Conservation (phyloP, 1,140 invertebrate genomes). For the Amyelois transitella region DNA sequence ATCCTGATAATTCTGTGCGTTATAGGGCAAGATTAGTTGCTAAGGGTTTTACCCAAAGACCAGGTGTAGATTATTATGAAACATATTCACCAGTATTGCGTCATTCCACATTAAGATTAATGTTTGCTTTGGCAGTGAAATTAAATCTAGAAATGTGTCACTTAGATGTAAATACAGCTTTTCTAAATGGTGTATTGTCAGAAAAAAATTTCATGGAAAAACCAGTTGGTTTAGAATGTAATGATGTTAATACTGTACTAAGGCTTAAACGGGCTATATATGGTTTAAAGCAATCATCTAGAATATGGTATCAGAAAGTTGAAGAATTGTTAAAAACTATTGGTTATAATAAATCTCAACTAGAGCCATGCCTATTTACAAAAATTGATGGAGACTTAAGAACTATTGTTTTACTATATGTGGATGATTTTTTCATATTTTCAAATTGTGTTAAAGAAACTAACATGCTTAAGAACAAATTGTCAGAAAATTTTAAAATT, state of each 20-base stretch:
- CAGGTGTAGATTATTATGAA: constrained; percentile 16
- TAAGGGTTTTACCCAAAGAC: constrained; percentile 44
- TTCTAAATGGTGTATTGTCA: constrained; percentile 56
- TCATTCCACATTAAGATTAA: constrained; percentile 39
- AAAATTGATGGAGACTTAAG: background rate
- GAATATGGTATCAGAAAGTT: background rate
- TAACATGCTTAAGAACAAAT: constrained; percentile 1
- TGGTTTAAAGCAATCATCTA: too few species aligned
- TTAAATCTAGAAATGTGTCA: constrained; percentile 20
- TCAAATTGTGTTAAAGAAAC: too few species aligned
- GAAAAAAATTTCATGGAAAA: constrained; percentile 48
- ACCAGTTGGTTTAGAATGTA: constrained; percentile 2
- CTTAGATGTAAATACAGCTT: too few species aligned
- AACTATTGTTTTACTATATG: constrained; percentile 17
- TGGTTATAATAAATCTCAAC: constrained; percentile 11
- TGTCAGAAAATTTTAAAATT: constrained; percentile 12
- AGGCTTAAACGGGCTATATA: background rate
- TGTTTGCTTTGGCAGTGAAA: constrained; percentile 51
- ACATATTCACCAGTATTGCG: constrained; percentile 45
- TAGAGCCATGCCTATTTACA: constrained; percentile 5
- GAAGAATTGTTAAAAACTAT: constrained; percentile 14
- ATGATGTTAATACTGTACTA: constrained; percentile 36
- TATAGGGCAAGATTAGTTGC: constrained; percentile 64
- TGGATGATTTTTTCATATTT: constrained; percentile 30
- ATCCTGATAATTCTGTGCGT: constrained; percentile 7